Base-by-base conservation (phyloP, 2,888 invertebrate species). In the Brachyptera risi region DNA sequence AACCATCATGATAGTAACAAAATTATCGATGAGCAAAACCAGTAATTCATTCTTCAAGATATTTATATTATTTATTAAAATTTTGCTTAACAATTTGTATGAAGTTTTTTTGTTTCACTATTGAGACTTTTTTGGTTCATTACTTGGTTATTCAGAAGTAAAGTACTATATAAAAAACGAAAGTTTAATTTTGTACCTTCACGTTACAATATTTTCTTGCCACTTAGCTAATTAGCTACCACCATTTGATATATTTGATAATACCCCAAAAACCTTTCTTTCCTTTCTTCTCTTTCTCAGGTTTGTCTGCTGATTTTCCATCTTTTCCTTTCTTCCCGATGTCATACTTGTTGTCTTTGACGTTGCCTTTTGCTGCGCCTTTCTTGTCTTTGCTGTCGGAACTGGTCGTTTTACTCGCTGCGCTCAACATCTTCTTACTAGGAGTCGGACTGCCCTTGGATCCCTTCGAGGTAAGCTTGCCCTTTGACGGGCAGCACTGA, bases 401-500 rank as follows among this genome's bases (percentile, higher is more conserved):
- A 11, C 77, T 79, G 65, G 74, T 76, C 65, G 77, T 72, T 72
- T 69, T 68, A 64, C 65, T 63, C 23, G 59, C 49, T 47, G 66
- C 42, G 38, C 62, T 63, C 63, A 51, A 23, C 60, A 19, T 50
- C 63, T 42, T 63, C 63, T 47, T 63, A 27, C 44, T 58, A 58
- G 60, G 63, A 65, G 49, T 51, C 27, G 62, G 68, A 71, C 84
- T 78, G 84, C 68, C 84, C 81, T 88, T 90, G 78, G 88, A 87
- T 77, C 88, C 83, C 83, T 88, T 89, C 71, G 87, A 87, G 74
- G 85, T 83, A 76, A 84, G 86, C 76, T 83, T 83, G 77, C 87
- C 84, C 83, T 88, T 88, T 77, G 87, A 87, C 78, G 91, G 92
- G 83, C 92, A 92, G 86, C 92, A 92, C 83, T 91, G 91, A 85